Evolutionary conservation across 2,888 invertebrate genomes (phyloP).

Genomic region (Lithophane leautieri): DNA sequence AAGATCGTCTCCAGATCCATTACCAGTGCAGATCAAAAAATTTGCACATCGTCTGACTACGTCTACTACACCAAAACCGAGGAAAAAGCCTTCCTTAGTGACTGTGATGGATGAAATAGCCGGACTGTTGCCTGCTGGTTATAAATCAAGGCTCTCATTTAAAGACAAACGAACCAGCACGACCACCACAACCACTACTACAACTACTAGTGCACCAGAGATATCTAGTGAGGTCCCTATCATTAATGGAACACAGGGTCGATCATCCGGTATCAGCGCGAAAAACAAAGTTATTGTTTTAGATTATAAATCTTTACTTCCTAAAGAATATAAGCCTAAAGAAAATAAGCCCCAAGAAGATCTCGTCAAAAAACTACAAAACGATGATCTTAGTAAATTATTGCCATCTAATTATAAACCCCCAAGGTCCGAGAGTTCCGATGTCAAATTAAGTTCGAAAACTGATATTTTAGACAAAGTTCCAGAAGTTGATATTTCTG

Average conservation of each 20-base stretch:
- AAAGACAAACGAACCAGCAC: constrained; percentile 90
- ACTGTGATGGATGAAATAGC: constrained; percentile 91
- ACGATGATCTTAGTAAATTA: constrained; percentile 91
- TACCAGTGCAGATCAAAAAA: constrained; percentile 92
- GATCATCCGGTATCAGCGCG: constrained; percentile 89
- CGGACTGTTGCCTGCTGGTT: constrained; percentile 92
- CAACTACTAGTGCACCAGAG: constrained; percentile 67
- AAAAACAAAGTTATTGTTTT: constrained; percentile 91
- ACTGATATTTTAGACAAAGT: constrained; percentile 77
- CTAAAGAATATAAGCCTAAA: constrained; percentile 89
- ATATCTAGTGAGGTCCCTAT: constrained; percentile 72
- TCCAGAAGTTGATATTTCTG: constrained; percentile 86
- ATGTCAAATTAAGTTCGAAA: constrained; percentile 77
- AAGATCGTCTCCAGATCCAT: constrained; percentile 90
- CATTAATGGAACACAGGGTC: constrained; percentile 85
- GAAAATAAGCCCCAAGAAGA: constrained; percentile 83
- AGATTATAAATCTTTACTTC: constrained; percentile 89
- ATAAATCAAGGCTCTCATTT: constrained; percentile 88
- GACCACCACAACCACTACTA: constrained; percentile 81
- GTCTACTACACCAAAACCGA: constrained; percentile 86
- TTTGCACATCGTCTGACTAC: constrained; percentile 90
- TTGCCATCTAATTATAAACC: constrained; percentile 93
- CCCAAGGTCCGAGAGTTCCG: constrained; percentile 75
- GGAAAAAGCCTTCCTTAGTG: constrained; percentile 84
- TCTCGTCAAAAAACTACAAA: constrained; percentile 85